Conservation (phyloP, 1,140 invertebrate genomes). For the Sminthurinus signatus region DNA sequence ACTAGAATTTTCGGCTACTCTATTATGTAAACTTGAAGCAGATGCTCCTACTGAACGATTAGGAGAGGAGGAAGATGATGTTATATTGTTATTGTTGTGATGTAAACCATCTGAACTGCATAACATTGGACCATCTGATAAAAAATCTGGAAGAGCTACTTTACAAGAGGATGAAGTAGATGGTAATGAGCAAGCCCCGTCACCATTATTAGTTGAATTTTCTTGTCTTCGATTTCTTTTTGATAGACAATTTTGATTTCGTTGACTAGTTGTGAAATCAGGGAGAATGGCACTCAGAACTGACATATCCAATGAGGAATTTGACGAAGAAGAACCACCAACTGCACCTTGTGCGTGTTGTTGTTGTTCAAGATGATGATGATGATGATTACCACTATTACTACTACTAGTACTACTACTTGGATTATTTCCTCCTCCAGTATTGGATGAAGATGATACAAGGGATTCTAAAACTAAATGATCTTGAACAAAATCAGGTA, state of each 20-base stretch:
- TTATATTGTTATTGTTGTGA: neutral
- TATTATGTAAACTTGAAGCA: neutral
- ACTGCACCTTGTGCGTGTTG: no score
- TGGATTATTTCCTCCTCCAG: no score
- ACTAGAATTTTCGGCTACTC: neutral
- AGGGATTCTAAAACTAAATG: constrained; percentile 52
- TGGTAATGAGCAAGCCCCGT: no score
- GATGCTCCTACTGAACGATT: neutral
- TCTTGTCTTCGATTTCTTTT: constrained; percentile 44
- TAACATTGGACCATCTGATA: constrained; percentile 62
- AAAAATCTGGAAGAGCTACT: constrained; percentile 58
- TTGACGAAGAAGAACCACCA: constrained; percentile 43
- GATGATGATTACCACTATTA: no score
- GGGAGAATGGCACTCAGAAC: constrained; percentile 52
- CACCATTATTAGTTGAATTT: constrained; percentile 29
- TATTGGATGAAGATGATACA: neutral
- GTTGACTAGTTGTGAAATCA: constrained; percentile 53
- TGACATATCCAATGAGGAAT: constrained; percentile 45
- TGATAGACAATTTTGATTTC: constrained; percentile 3
- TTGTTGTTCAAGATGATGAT: no score
- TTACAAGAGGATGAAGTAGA: constrained; percentile 34
- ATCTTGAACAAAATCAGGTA: constrained; percentile 58
- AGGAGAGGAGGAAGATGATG: constrained; percentile 8
- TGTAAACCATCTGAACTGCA: constrained; percentile 30
- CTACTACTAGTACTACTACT: no score